phyloP scores from a whole-genome alignment of 2,113 vertebrate species.

The Oncorhynchus keta region DNA sequence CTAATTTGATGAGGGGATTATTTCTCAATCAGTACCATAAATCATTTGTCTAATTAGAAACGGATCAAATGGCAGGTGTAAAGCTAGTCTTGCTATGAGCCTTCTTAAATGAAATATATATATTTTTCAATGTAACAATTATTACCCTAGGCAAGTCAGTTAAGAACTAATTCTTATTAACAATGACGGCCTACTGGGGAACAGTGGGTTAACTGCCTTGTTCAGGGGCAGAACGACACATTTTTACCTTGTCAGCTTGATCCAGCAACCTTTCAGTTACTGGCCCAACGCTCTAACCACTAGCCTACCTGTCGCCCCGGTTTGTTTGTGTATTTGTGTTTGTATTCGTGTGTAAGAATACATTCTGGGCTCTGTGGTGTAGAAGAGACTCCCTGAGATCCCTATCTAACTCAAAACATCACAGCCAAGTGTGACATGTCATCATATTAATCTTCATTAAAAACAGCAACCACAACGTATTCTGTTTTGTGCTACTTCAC shows the following conservation, averaged over 20 bases:
- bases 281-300: too few relatives aligned
- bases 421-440: constrained; percentile 52
- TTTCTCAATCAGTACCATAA: constrained; percentile 46
- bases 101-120: not conserved
- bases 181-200: too few relatives aligned
- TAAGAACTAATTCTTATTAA: too few relatives aligned
- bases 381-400: constrained; percentile 51
- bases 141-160: too few relatives aligned
- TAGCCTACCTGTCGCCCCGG: too few relatives aligned
- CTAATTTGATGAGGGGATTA: constrained; percentile 32
- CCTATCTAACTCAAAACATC: constrained; percentile 58
- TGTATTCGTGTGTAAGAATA: constrained; percentile 21
- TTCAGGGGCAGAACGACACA: too few relatives aligned
- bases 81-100: not conserved
- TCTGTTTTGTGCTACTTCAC: constrained; percentile 31
- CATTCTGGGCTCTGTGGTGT: constrained; percentile 36
- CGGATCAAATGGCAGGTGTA: constrained; percentile 4
- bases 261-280: too few relatives aligned
- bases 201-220: too few relatives aligned
- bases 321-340: too few relatives aligned
- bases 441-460: constrained; percentile 49
- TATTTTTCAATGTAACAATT: too few relatives aligned
- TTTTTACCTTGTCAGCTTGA: too few relatives aligned
- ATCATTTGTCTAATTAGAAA: constrained; percentile 41
- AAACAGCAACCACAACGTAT: constrained; percentile 37